Base-by-base conservation (phyloP, 1,140 invertebrate genomes). In the Drosophila busckii region DNA sequence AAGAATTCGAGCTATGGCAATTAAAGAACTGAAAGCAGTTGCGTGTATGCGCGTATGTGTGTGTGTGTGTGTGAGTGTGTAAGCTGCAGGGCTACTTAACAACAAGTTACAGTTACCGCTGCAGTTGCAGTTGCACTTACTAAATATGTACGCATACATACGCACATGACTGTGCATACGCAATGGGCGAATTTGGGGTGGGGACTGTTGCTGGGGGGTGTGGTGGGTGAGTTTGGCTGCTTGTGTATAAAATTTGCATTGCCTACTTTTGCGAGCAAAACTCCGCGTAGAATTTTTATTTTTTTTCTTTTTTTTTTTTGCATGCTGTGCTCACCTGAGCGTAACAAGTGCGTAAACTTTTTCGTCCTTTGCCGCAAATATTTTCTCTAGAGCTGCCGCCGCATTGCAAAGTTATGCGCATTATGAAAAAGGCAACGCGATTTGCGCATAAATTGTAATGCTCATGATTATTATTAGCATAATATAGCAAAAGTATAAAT, bases 321-420 rank as follows among this genome's bases (percentile, higher is more conserved):
- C n/a, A n/a, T n/a, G n/a, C n/a, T n/a, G n/a, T 26, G 23, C 26
- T 29, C 20, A 44, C 25, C 32, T 53, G 29, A 8, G 31, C 38
- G 55, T 31, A 45, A 31, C 55, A 59, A 53, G 48, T 53, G 49
- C 40, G 49, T 44, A 41, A 60, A 60, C 38, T 60, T 60, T 6
- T 56, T 44, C n/a, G 10, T 15, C 28, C 5, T 17, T 13, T 45
- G 3, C 32, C n/a, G 8, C 13, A 44, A 25, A 10, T 15, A 38
- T 38, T 34, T 69, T 48, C 25, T 15, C 16, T n/a, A n/a, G n/a
- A n/a, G 15, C 34, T 13, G 28, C 5, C 22, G 31, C 29, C 6
- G 41, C 25, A 52, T n/a, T n/a, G n/a, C n/a, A 70, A 75, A 78
- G 63, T 71, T 78, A 80, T 80, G 68, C 58, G 52, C 73, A 78